phyloP scores from a whole-genome alignment of 2,797 vertebrate genomes.

The Coendou prehensilis region DNA sequence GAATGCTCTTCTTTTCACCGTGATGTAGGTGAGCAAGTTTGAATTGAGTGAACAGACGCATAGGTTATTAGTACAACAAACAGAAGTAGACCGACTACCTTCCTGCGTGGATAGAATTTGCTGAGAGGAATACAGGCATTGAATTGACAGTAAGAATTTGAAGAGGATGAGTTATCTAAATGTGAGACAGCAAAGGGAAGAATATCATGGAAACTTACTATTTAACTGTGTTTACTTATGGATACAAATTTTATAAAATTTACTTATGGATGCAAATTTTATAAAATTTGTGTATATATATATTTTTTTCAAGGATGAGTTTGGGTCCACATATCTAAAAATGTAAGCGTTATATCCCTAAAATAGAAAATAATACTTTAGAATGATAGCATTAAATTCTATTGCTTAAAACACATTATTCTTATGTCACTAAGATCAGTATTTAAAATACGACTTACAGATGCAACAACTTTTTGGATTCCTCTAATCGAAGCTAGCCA shows the following conservation, averaged over 20 bases:
- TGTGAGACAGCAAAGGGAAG: neutral
- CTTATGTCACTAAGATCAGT: neutral
- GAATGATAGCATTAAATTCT: neutral
- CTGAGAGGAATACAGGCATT: neutral
- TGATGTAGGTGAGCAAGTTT: neutral
- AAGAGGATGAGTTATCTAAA: neutral
- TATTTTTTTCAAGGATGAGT: neutral
- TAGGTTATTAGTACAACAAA: slow-evolving; percentile 34
- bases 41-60: slow-evolving; percentile 48
- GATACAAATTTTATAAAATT: neutral
- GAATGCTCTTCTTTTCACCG: slow-evolving; percentile 12
- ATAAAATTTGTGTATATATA: neutral
- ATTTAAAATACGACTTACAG: slow-evolving; percentile 21
- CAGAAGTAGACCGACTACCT: neutral
- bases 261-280: neutral
- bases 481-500: neutral
- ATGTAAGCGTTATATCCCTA: neutral
- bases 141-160: neutral
- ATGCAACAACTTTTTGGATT: neutral
- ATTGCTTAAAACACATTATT: neutral
- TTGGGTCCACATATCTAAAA: neutral
- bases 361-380: neutral
- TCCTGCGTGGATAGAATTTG: neutral
- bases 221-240: neutral
- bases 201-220: neutral